phyloP scores from a whole-genome alignment of 1,140 invertebrate genomes.

The Nymphalis io region DNA sequence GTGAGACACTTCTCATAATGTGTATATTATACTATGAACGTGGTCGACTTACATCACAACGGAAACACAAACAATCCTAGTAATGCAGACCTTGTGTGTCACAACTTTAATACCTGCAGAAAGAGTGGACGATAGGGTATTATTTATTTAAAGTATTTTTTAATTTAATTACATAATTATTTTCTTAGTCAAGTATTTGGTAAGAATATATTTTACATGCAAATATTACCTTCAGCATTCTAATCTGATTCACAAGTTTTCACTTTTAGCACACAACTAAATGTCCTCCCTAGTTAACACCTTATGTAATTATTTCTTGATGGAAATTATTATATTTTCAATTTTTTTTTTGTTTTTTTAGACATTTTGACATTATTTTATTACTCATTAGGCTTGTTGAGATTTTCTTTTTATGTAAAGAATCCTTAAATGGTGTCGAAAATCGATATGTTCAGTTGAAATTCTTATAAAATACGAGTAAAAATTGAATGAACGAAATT shows the following conservation, averaged over 20 bases:
- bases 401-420: too few species aligned
- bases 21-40: slow-evolving; percentile 51
- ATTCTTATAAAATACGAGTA: too few species aligned
- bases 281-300: slow-evolving; percentile 56
- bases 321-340: slow-evolving; percentile 34
- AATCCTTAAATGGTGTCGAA: too few species aligned
- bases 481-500: background rate
- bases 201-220: slow-evolving; percentile 17
- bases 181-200: background rate
- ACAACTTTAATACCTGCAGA: slow-evolving; percentile 3
- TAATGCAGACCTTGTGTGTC: slow-evolving; percentile 32
- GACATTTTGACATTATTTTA: too few species aligned
- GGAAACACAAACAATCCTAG: slow-evolving; percentile 45
- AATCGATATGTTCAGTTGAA: too few species aligned
- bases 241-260: slow-evolving; percentile 67
- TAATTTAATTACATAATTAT: background rate
- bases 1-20: slow-evolving; percentile 65
- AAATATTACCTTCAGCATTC: slow-evolving; percentile 40
- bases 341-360: background rate
- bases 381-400: too few species aligned
- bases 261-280: slow-evolving; percentile 70
- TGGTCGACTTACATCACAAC: slow-evolving; percentile 53
- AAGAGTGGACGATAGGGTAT: too few species aligned
- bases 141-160: background rate
- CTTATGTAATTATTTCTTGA: slow-evolving; percentile 48